Conservation (phyloP, 2,113 vertebrate genomes). For the Stercorarius parasiticus region DNA sequence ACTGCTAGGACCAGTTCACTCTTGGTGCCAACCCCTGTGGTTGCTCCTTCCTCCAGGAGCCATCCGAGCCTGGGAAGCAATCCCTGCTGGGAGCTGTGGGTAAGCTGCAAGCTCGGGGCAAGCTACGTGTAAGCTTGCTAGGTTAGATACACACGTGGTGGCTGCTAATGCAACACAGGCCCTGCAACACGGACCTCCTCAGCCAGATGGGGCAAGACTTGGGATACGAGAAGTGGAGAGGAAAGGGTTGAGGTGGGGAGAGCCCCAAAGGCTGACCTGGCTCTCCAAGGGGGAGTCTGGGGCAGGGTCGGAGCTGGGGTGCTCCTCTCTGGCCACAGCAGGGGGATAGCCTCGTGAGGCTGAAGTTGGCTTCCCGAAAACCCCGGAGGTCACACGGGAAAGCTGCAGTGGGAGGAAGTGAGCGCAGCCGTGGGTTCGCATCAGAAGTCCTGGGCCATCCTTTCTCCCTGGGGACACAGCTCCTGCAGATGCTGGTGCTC, state of each 20-base stretch:
- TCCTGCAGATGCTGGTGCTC: not conserved
- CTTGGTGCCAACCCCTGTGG: not conserved
- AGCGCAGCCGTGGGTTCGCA: fast-evolving
- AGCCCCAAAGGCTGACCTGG: not conserved
- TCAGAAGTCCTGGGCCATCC: not conserved
- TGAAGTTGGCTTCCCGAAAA: not conserved
- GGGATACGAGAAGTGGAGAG: not conserved
- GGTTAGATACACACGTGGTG: fast-evolving
- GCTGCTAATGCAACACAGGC: not conserved
- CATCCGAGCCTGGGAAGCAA: not conserved
- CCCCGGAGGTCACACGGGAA: not conserved
- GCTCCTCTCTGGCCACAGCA: not conserved
- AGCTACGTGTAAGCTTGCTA: not conserved
- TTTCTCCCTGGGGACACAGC: not conserved
- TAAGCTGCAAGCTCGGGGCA: not conserved
- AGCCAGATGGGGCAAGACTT: not conserved
- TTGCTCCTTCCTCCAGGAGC: not conserved
- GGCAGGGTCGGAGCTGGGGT: not conserved
- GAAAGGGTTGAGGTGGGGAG: not conserved
- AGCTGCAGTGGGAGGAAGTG: not conserved
- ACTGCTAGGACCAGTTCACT: not conserved
- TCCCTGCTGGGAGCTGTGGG: not conserved
- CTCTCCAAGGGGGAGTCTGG: not conserved
- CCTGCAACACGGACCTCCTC: not conserved
- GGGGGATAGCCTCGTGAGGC: not conserved